Evolutionary conservation across 2,113 vertebrate species (phyloP), one percentile per base, ranked within the genome.

Genomic region (Zosterops borbonicus): DNA sequence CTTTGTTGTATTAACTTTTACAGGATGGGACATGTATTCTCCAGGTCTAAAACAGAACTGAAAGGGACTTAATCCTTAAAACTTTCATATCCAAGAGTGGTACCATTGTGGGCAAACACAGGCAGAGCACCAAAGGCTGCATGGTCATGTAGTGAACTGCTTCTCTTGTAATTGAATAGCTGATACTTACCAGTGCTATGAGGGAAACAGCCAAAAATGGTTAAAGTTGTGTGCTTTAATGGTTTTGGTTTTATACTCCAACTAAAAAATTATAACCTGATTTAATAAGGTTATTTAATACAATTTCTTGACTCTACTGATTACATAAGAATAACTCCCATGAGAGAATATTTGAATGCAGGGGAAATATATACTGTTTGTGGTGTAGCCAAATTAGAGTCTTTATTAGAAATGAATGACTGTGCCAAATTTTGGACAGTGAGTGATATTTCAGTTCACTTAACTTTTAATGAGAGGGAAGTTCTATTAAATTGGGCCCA

Each of bases 391-490:
- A 92, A 2, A 3, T 94, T 88, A 86, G 33, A 41, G 39, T 55
- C 47, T 83, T 86, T 85, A 88, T 92, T 91, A 80, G 82, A 86
- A 88, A 88, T 95, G 64, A 80, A 93, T 88, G 81, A 70, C 67
- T 86, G 24, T 92, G 93, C 64, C 62, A 85, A 59, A 94, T 83
- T 87, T 95, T 90, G 73, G 70, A 89, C 74, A 82, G 63, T 59
- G 50, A 67, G 69, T 79, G 78, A 81, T 96, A 93, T 94, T 96
- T 95, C 71, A 95, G 35, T 88, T 94, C 39, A 67, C 28, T 78
- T 79, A 75, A 77, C 59, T 92, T 93, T 77, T 89, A 95, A 89
- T 92, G 90, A 90, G 71, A 87, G 41, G 27, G 56, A 85, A 85
- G 24, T 52, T 96, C 80, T 91, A 46, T 85, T 91, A 89, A 90